Percentiles rank a stretch among this genome's conserved stretches.
phyloP scores from a whole-genome alignment of 1,140 invertebrate genomes.

The Leguminivora glycinivorella region DNA sequence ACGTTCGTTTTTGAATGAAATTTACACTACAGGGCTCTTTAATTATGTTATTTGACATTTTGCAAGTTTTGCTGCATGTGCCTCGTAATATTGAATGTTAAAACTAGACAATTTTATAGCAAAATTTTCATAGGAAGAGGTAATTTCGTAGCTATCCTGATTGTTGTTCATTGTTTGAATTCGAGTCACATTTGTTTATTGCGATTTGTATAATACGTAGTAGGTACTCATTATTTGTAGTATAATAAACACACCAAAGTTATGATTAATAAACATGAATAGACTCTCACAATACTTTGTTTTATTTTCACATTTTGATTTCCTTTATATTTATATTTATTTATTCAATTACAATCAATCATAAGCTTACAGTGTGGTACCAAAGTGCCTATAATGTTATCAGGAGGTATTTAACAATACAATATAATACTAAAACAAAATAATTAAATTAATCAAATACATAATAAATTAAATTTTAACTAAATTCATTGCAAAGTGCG shows the following conservation, averaged over 20 bases:
- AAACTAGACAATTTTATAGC: slow-evolving; percentile 46
- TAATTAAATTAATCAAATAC: too few relatives aligned
- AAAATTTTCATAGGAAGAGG: slow-evolving; percentile 36
- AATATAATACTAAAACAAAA: too few relatives aligned
- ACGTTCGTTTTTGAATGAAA: too few relatives aligned
- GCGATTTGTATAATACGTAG: slow-evolving; percentile 55
- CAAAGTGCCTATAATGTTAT: too few relatives aligned
- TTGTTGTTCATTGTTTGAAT: slow-evolving; percentile 44
- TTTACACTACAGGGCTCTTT: too few relatives aligned
- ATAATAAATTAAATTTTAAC: too few relatives aligned
- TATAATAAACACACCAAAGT: slow-evolving; percentile 77
- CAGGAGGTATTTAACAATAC: too few relatives aligned
- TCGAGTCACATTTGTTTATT: slow-evolving; percentile 41
- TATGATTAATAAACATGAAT: slow-evolving; percentile 72
- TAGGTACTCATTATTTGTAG: slow-evolving; percentile 68
- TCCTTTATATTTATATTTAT: too few relatives aligned
- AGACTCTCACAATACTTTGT: slow-evolving; percentile 62
- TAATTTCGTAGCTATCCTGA: slow-evolving; percentile 33
- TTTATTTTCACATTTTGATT: slow-evolving; percentile 50
- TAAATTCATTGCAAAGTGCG: too few relatives aligned
- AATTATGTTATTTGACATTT: not conserved
- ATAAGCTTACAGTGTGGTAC: too few relatives aligned
- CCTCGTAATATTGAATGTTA: slow-evolving; percentile 24
- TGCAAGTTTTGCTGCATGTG: slow-evolving; percentile 5
- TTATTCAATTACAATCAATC: too few relatives aligned